Base-by-base conservation (phyloP, 23 tunicate species). In the Halocynthia roretzi region DNA sequence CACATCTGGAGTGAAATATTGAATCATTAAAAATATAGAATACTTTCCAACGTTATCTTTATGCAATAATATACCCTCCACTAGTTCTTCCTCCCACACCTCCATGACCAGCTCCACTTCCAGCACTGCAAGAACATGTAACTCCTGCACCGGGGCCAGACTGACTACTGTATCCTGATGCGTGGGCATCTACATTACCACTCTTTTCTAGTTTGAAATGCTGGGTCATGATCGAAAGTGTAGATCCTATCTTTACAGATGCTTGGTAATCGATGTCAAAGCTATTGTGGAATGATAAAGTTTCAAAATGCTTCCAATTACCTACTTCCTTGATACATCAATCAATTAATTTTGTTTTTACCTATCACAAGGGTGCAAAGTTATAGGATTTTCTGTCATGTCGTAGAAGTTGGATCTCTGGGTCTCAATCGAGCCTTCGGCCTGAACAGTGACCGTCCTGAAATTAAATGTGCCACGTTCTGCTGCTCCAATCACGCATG, bases 401-500 rank as follows among this genome's bases (percentile, higher is more conserved):
- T 56, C 49, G 9, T 31, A 52, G 9, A 76, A 40, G 19, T 68
- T 68, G 61, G 80, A 76, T n/a, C 50, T 76, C 44, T 7, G 68
- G 12, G 67, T 14, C 10, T 56, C 67, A 7, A 76, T 52, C 11
- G 17, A 40, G 2, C 68, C 56, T 67, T 76, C 49, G 5, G 80
- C 67, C 10, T 56, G 18, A 22, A 76, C 40, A 7, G 80, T 56
- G 49, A 76, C 14, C 11, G 80, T 18, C 18, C 50, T 76, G 68
- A 76, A 76, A 20, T 68, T 51, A 50, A 23, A 76, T 14, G 60
- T 67, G 31, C 80, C 80, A 10, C 67, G 67, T 76, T 76, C 80
- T n/a, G 40, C 67, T n/a, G 44, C 67, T 18, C 68, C 50, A 17
- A 72, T 50, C 51, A 14, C 73, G 50, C 73, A 69, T 54, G 73